Conservation (phyloP, 2,888 invertebrate species). For the Macaria notata region DNA sequence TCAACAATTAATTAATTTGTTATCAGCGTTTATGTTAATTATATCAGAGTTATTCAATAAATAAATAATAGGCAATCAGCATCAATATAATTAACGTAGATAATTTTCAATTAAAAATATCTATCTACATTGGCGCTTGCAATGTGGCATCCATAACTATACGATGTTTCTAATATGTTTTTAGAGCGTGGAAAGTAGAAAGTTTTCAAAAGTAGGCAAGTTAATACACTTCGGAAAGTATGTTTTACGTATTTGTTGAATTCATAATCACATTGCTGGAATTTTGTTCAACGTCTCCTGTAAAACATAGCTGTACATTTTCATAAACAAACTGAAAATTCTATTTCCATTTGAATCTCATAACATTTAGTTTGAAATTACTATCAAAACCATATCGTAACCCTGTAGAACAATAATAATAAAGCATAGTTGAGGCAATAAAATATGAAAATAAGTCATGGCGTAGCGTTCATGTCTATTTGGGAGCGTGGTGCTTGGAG, state of each 20-base stretch:
- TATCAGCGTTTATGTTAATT: no score
- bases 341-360: no score
- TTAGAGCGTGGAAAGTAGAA: slow-evolving; percentile 82
- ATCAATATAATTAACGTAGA: slow-evolving; percentile 2
- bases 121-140: slow-evolving; percentile 54
- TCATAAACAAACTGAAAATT: no score
- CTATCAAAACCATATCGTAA: slow-evolving; percentile 9
- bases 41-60: no score
- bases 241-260: slow-evolving; percentile 43
- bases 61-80: slow-evolving; percentile 1
- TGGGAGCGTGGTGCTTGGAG: slow-evolving; percentile 55
- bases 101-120: slow-evolving; percentile 39
- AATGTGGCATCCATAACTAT: slow-evolving; percentile 68
- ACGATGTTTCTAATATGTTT: slow-evolving; percentile 76
- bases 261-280: slow-evolving; percentile 15
- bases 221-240: slow-evolving; percentile 66
- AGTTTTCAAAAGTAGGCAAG: slow-evolving; percentile 75
- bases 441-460: slow-evolving; percentile 36
- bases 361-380: no score
- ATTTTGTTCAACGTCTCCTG: no score
- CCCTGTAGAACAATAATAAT: slow-evolving; percentile 22
- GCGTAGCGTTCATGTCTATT: slow-evolving; percentile 39
- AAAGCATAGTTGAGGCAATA: slow-evolving; percentile 32
- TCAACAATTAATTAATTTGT: no score
- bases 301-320: no score